Percentiles rank a stretch among this genome's conserved stretches.
Evolutionary conservation across 2,888 invertebrate genomes (phyloP).

Genomic region (Andrena minutula): DNA sequence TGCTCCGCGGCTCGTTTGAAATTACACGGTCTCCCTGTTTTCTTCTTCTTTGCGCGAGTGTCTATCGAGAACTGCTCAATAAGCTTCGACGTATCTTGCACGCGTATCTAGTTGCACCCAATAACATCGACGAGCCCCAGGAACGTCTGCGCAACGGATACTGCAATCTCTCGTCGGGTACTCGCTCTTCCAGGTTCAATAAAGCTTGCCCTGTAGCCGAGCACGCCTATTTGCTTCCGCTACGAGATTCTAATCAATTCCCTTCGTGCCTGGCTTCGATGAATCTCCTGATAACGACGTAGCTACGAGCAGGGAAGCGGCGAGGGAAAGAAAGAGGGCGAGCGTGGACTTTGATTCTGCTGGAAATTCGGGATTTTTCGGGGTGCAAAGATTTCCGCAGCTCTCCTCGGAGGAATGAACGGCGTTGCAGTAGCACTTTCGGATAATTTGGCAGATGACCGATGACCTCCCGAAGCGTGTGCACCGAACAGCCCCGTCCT

Average conservation of each 20-base stretch:
- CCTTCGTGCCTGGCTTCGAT: constrained; percentile 39
- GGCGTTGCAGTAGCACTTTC: neutral
- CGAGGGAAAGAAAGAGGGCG: neutral
- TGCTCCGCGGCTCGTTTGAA: constrained; percentile 5
- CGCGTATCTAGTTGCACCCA: constrained; percentile 8
- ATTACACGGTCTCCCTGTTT: constrained; percentile 25
- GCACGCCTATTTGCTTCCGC: constrained; percentile 56
- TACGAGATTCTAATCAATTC: constrained; percentile 61
- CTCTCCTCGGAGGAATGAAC: neutral
- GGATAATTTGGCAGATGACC: constrained; percentile 1
- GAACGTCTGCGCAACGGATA: constrained; percentile 16
- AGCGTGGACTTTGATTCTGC: neutral
- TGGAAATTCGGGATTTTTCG: neutral
- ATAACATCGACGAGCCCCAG: constrained; percentile 4
- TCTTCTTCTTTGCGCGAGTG: constrained; percentile 7
- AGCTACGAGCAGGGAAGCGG: constrained; percentile 3
- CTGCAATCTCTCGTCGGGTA: constrained; percentile 64
- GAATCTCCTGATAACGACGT: constrained; percentile 29
- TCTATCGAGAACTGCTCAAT: constrained; percentile 24
- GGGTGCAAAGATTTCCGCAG: neutral
- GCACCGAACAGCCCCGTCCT: neutral
- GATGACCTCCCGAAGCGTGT: neutral
- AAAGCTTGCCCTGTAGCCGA: constrained; percentile 49
- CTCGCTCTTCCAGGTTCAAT: constrained; percentile 61
- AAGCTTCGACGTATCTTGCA: constrained; percentile 15